Percentiles rank a stretch among this genome's conserved stretches.
Evolutionary conservation across 2,113 vertebrate species (phyloP).

Genomic region (Pomatostomus ruficeps): DNA sequence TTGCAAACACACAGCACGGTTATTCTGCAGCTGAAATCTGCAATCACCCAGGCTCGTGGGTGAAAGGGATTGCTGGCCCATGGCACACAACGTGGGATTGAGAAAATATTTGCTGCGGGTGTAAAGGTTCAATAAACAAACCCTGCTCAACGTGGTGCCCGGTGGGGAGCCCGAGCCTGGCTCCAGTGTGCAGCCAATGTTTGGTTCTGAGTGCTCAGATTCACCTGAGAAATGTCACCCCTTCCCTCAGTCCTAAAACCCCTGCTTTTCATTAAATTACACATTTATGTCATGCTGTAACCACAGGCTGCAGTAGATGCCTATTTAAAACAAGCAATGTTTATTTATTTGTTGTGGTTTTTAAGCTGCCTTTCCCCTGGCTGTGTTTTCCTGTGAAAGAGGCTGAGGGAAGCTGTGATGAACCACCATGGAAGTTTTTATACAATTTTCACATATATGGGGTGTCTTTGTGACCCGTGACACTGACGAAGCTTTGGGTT

Average conservation of each 20-base stretch:
- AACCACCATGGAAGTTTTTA: background rate
- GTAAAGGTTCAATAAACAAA: conserved; percentile 7
- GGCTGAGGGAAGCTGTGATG: background rate
- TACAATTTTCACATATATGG: background rate
- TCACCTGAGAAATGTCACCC: background rate
- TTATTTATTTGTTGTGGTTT: background rate
- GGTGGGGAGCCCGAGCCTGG: background rate
- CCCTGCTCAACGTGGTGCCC: background rate
- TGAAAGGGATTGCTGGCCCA: background rate
- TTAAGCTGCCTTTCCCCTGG: background rate
- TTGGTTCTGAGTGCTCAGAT: background rate
- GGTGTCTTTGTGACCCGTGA: fast-evolving
- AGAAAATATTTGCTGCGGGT: background rate
- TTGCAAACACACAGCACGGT: background rate
- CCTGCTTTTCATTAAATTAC: background rate
- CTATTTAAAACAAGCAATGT: background rate
- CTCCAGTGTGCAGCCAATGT: background rate
- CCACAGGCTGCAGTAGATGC: background rate
- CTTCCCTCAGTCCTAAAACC: background rate
- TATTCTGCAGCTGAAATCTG: background rate
- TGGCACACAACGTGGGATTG: background rate
- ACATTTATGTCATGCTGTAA: background rate
- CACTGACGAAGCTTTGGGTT: background rate
- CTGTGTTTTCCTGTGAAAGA: background rate
- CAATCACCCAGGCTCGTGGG: fast-evolving